These are phyloP conservation scores for Sycobia sp. DNA, from an alignment of 1,140 invertebrate species.

Conservation along the genomic window DNA sequence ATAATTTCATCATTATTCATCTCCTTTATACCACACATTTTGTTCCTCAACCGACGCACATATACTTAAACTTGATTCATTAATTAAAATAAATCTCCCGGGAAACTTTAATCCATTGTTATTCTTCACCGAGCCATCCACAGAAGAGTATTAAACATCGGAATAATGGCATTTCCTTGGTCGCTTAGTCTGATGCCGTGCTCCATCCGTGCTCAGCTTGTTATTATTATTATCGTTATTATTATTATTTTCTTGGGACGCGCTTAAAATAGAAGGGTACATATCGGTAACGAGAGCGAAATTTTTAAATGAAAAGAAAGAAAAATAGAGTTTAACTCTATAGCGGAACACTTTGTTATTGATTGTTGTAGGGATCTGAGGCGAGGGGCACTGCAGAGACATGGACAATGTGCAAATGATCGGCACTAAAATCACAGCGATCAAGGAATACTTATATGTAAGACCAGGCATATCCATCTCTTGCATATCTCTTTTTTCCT, in stretches of 20 bases:
- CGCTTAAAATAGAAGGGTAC: background rate
- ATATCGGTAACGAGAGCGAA: no score
- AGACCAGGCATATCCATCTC: conserved; percentile 48
- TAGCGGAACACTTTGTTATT: conserved; percentile 56
- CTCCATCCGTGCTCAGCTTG: conserved; percentile 47
- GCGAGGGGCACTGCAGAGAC: conserved; percentile 58
- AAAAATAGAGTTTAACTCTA: conserved; percentile 43
- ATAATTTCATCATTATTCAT: no score
- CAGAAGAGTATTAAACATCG: background rate
- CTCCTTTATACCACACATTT: no score
- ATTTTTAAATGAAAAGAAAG: background rate
- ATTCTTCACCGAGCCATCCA: background rate
- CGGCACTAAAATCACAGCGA: conserved; percentile 61
- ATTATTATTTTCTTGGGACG: no score
- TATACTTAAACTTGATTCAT: no score
- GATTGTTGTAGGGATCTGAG: conserved; percentile 59
- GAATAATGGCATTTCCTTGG: conserved; percentile 50
- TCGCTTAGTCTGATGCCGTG: conserved; percentile 52
- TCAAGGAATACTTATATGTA: conserved; percentile 64
- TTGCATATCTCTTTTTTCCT: conserved; percentile 35
- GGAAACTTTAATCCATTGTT: background rate
- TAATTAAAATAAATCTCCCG: no score
- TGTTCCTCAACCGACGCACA: no score
- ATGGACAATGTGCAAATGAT: conserved; percentile 63
- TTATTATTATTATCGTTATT: conserved; percentile 38